Percentiles rank a stretch among this genome's conserved stretches.
Evolutionary conservation across 2,888 invertebrate species (phyloP).

Genomic region (Slavum lentiscoides): DNA sequence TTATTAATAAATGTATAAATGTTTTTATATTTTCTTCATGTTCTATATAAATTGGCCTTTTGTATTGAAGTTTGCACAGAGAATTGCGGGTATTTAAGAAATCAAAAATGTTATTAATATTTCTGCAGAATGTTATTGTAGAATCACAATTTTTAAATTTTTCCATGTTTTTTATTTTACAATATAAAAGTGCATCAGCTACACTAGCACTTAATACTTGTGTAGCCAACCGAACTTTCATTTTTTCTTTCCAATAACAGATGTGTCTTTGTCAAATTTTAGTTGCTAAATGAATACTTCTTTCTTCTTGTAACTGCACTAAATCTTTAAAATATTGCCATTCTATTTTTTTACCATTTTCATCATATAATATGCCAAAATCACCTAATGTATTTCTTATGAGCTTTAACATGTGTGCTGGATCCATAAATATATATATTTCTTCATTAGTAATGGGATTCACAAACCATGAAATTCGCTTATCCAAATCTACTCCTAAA

Average conservation of each 20-base stretch:
- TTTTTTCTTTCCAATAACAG: no score
- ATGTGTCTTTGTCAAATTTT: no score
- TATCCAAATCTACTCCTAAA: no score
- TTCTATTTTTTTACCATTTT: no score
- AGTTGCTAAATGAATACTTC: no score
- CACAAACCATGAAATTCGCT: no score
- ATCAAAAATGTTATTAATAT: conserved; percentile 12
- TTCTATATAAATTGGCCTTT: background rate
- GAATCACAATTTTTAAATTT: conserved; percentile 10
- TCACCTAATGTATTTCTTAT: conserved; percentile 32
- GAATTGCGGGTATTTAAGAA: conserved; percentile 14
- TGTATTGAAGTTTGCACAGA: background rate
- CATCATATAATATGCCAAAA: conserved; percentile 11
- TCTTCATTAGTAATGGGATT: no score
- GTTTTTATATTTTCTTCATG: conserved; percentile 6
- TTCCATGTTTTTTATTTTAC: conserved; percentile 6
- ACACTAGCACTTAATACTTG: no score
- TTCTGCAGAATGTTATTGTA: conserved; percentile 25
- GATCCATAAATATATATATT: no score
- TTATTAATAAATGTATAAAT: background rate
- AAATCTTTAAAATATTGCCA: conserved; percentile 15
- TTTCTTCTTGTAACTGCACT: conserved; percentile 12
- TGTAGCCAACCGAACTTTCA: no score
- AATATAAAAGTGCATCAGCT: conserved; percentile 6
- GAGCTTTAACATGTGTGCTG: no score